These are phyloP conservation scores for Chionodraco myersi DNA, from an alignment of 2,113 vertebrate genomes.

Conservation along the genomic window DNA sequence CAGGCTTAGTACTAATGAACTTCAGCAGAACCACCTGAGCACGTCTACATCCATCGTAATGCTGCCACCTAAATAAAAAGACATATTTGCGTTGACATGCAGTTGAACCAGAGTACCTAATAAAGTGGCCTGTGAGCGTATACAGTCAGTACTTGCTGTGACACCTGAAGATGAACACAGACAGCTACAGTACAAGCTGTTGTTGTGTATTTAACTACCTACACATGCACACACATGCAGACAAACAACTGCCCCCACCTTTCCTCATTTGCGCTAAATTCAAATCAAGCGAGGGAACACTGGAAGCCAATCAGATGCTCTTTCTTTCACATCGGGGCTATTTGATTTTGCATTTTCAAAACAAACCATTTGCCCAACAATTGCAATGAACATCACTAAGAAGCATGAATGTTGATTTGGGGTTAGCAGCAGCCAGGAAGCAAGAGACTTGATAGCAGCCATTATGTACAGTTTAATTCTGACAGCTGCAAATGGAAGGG, in stretches of 20 bases:
- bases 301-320: constrained; percentile 72
- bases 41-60: too few relatives aligned
- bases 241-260: constrained; percentile 24
- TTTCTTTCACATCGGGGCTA: constrained; percentile 56
- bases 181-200: not conserved
- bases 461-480: constrained; percentile 79
- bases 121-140: not conserved
- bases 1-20: too few relatives aligned
- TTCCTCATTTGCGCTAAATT: constrained; percentile 73
- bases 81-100: too few relatives aligned
- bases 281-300: constrained; percentile 64
- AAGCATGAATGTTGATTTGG: constrained; percentile 76
- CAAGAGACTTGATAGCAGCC: constrained; percentile 72
- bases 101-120: too few relatives aligned
- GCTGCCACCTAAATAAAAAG: too few relatives aligned
- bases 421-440: constrained; percentile 75
- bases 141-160: constrained; percentile 36
- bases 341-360: constrained; percentile 76
- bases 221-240: constrained; percentile 14
- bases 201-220: constrained; percentile 10
- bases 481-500: constrained; percentile 78
- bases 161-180: constrained; percentile 29
- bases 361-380: constrained; percentile 79
- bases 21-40: too few relatives aligned
- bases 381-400: constrained; percentile 64